These are phyloP conservation scores for Cydia fagiglandana DNA, from an alignment of 1,140 invertebrate species.

Conservation along the genomic window DNA sequence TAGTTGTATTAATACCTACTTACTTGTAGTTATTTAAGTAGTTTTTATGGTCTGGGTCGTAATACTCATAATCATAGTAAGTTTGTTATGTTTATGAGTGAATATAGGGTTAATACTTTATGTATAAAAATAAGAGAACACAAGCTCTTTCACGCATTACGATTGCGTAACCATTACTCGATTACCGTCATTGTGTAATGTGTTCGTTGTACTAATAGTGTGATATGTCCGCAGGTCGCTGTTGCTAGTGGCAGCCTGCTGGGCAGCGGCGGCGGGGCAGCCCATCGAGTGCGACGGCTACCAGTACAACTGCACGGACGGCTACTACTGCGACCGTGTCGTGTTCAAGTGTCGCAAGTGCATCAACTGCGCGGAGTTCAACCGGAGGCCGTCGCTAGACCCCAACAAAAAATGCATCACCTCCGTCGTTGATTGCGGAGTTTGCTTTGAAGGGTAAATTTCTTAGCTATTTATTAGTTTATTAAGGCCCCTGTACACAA, in stretches of 20 bases:
- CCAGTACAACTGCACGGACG: conserved; percentile 45
- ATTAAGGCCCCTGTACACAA: no score
- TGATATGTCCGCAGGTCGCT: neutral
- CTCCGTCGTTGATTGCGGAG: conserved; percentile 55
- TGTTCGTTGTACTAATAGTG: neutral
- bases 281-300: conserved; percentile 47
- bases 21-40: no score
- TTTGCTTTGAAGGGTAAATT: conserved; percentile 58
- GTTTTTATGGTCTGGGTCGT: no score
- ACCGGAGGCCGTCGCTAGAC: conserved; percentile 43
- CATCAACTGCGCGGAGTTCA: conserved; percentile 52
- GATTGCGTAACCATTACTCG: neutral
- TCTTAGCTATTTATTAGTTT: neutral
- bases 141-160: neutral
- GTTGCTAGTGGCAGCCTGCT: neutral
- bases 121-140: no score
- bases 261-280: conserved; percentile 35
- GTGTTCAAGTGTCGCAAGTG: conserved; percentile 54
- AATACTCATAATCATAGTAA: no score
- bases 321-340: conserved; percentile 53
- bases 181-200: neutral
- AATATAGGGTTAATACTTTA: no score
- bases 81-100: no score
- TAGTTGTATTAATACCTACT: no score
- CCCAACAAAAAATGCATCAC: conserved; percentile 46